Percentiles rank a stretch among this genome's conserved stretches.
phyloP scores from a whole-genome alignment of 2,113 vertebrate species.

The Lynx canadensis region DNA sequence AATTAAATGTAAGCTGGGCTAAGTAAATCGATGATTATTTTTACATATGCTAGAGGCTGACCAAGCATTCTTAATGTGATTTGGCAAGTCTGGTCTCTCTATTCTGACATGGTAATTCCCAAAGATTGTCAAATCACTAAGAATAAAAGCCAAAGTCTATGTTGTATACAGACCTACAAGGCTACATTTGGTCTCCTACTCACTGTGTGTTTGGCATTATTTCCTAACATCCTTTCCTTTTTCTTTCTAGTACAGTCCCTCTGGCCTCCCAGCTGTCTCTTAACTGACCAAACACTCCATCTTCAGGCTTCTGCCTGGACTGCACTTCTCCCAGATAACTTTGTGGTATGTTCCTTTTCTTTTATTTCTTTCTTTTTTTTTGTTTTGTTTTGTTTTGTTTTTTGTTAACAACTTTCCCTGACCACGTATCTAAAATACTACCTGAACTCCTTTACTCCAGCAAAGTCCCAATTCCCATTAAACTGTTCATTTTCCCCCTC shows the following conservation, averaged over 20 bases:
- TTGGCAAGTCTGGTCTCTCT: not conserved
- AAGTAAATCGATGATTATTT: not conserved
- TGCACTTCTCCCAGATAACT: not conserved
- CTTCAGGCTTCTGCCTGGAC: not conserved
- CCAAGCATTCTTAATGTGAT: not conserved
- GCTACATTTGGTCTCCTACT: not conserved
- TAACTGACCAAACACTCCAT: not conserved
- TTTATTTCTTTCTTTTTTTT: not conserved
- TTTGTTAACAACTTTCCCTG: not conserved
- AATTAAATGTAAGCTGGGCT: not conserved
- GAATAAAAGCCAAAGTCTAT: not conserved
- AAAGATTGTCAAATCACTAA: not conserved
- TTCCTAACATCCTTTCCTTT: not conserved
- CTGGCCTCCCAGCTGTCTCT: too few species aligned
- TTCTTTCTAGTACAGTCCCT: not conserved
- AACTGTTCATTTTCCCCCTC: not conserved
- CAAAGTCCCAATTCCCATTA: not conserved
- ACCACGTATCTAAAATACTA: not conserved
- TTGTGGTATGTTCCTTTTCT: not conserved
- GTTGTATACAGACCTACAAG: not conserved
- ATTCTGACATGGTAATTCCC: not conserved
- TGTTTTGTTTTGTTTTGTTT: not conserved
- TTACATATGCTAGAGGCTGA: too few species aligned
- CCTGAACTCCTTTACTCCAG: not conserved
- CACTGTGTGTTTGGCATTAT: not conserved